Percentiles rank a stretch among this genome's conserved stretches.
phyloP scores from a whole-genome alignment of 2,797 vertebrate genomes.

The Gymnothorax javanicus region DNA sequence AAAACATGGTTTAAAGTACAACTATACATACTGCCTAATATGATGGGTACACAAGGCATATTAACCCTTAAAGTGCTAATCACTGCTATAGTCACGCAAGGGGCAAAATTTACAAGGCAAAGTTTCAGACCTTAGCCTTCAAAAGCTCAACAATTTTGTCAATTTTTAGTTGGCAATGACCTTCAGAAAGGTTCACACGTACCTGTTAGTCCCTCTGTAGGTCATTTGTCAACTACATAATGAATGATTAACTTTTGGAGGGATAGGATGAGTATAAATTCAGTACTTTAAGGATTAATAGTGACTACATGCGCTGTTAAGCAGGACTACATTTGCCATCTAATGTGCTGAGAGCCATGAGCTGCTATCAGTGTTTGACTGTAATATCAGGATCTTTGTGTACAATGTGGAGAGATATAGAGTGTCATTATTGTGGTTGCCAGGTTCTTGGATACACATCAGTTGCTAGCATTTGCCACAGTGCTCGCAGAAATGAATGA shows the following conservation, averaged over 20 bases:
- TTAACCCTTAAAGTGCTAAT: neutral
- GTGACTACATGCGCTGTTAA: neutral
- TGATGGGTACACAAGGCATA: neutral
- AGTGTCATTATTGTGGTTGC: neutral
- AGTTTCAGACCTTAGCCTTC: no score
- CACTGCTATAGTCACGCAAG: no score
- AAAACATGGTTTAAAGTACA: neutral
- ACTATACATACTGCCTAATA: neutral
- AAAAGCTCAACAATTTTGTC: no score
- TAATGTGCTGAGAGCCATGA: neutral
- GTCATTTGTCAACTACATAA: no score
- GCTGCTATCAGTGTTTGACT: neutral
- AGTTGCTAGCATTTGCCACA: no score
- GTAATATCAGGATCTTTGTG: neutral
- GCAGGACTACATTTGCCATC: neutral
- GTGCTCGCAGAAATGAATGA: no score
- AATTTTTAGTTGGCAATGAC: no score
- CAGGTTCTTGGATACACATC: neutral
- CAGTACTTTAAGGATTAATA: neutral
- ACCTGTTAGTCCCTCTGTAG: no score
- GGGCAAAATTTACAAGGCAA: no score
- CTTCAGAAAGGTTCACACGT: no score
- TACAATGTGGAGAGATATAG: neutral
- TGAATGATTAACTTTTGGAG: no score
- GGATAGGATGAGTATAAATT: no score